Base-by-base conservation (phyloP, 2,797 vertebrate species). In the Agapornis canus region DNA sequence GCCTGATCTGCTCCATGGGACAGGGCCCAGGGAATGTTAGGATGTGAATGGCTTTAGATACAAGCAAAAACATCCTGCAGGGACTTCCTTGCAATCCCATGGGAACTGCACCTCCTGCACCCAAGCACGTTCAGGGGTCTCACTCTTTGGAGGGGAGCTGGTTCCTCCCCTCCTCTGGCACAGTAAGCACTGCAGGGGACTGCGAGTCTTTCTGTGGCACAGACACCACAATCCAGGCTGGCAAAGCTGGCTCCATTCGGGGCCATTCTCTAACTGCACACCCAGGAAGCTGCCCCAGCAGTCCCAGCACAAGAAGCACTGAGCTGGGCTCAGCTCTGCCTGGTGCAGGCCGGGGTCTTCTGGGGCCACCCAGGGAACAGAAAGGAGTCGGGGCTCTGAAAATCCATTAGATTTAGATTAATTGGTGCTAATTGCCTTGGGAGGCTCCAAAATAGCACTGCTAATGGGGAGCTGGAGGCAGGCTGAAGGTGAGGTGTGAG, bases 371-470 rank as follows among this genome's bases (percentile, higher is more conserved):
- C 0, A 1, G 71, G 56, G 35, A 86, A 11, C 2, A 7, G 51
- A 12, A 25, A 68, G 27, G 43, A 89, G 90, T 86, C 9, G 0
- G 52, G 42, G 86, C 86, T 82, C 89, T 59, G 68, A 43, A 83
- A 93, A 91, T 29, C 1, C 56, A 87, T 75, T 48, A n/a, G n/a
- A n/a, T 89, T 86, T 35, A 78, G 88, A 90, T 90, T 95, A 95
- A 91, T 86, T 94, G 57, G 86, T 93, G 88, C 86, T 89, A 95
- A 96, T 90, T 90, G 91, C 87, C 68, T 82, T 48, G 94, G 93
- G 94, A 97, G 77, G 76, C 83, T 88, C 47, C 13, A 94, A 92
- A 96, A 93, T 94, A 97, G 86, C 82, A 26, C 37, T 11, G 49
- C 79, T 94, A 77, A 89, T 91, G 35, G 80, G 79, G 82, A 81